Conservation (phyloP, 1,140 invertebrate species). For the Drosophila guanche region DNA sequence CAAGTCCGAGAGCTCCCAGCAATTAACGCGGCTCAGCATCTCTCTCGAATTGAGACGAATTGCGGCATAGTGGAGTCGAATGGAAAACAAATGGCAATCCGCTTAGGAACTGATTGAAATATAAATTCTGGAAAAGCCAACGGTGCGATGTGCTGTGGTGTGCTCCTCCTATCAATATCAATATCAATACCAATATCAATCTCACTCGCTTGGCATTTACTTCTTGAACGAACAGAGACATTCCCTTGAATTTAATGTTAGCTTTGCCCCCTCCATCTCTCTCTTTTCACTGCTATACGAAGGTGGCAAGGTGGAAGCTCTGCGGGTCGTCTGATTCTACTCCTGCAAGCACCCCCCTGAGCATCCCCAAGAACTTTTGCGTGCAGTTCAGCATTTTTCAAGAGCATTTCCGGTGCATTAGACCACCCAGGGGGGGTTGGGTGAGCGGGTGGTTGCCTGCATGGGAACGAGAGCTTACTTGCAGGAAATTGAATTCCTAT, state of each 20-base stretch:
- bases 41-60: constrained; percentile 35
- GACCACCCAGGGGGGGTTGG: neutral
- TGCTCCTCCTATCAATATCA: neutral
- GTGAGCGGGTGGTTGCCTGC: neutral
- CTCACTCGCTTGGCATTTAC: too few relatives aligned
- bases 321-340: too few relatives aligned
- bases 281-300: too few relatives aligned
- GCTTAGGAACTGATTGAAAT: constrained; percentile 32
- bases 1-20: neutral
- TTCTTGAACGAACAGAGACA: too few relatives aligned
- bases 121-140: constrained; percentile 23
- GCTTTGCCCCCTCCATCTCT: too few relatives aligned
- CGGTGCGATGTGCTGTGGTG: neutral
- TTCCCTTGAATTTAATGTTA: too few relatives aligned
- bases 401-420: constrained; percentile 55
- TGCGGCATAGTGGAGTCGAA: neutral
- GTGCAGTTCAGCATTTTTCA: constrained; percentile 7
- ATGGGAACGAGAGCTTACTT: constrained; percentile 1
- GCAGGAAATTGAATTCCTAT: constrained; percentile 67
- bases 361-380: too few relatives aligned
- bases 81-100: constrained; percentile 32
- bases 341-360: too few relatives aligned
- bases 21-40: constrained; percentile 29
- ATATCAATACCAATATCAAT: constrained; percentile 1
- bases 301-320: too few relatives aligned